Evolutionary conservation across 2,888 invertebrate genomes (phyloP), one percentile per base, ranked within the genome.

Genomic region (Scaptomyza tumidula): DNA sequence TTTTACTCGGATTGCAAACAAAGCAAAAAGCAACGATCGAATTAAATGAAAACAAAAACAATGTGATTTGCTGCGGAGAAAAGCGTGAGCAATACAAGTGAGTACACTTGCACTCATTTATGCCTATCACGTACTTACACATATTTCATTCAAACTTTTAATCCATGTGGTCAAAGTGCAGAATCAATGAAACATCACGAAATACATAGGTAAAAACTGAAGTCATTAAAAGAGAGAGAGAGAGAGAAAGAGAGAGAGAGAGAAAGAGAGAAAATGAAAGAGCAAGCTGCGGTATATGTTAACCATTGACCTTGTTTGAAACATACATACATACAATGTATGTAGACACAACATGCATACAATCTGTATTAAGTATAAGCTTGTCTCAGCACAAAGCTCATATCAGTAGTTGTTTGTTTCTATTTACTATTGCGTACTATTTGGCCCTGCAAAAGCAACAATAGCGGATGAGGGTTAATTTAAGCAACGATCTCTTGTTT

Each of bases 261-360:
- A 46, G 5, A 49, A 5, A 13, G 16, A 29, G 29, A 29, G 7
- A 10, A 24, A 24, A 24, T 24, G 24, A 46, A 6, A 49, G 9
- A 16, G 16, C 13, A 5, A 33, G 33, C 14, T 3, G 3, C 10
- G 10, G n/a, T 7, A 44, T 37, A 16, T 27, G 45, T 37, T 31
- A 54, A 71, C 33, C 75, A 71, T 56, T 78, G 76, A 75, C 75
- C 54, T 24, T 33, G 60, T 63, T 65, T 65, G 9, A 50, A 35
- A 37, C 16, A 37, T 33, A n/a, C 41, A 35, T 9, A 52, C 14
- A 39, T 31, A 39, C 45, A 33, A 46, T 19, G 7, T 27, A 35
- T 6, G 19, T 37, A 24, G 9, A n/a, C 19, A 33, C 24, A 19
- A 4, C 2, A n/a, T n/a, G 5, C 45, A 43, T 3, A 1, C 35